A percentile compares a stretch with the other conserved stretches of the same genome.
Conservation (phyloP, 2,797 vertebrate species). For the Lepilemur ruficaudatus region DNA sequence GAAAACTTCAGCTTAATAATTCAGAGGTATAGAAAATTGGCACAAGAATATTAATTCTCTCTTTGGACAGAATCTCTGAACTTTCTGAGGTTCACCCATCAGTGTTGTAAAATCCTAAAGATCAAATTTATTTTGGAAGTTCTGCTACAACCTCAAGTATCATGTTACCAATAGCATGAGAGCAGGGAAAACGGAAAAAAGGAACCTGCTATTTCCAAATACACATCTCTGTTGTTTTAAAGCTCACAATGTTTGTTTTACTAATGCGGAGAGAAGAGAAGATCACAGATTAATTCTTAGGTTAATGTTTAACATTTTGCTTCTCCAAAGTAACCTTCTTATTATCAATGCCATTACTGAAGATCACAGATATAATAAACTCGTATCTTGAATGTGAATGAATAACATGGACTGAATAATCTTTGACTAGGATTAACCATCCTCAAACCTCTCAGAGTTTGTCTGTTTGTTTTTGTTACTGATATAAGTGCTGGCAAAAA, state of each 20-base stretch:
- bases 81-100: background rate
- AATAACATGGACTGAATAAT: constrained; percentile 77
- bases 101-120: constrained; percentile 50
- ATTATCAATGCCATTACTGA: constrained; percentile 80
- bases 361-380: constrained; percentile 79
- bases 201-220: constrained; percentile 69
- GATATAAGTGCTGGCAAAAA: constrained; percentile 80
- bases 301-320: constrained; percentile 79
- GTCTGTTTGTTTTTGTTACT: constrained; percentile 73
- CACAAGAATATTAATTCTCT: background rate
- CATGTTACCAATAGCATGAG: constrained; percentile 48
- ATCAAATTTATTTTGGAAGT: constrained; percentile 58
- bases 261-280: constrained; percentile 45
- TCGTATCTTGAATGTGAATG: constrained; percentile 78
- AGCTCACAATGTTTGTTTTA: constrained; percentile 79
- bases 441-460: constrained; percentile 73
- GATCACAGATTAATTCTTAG: constrained; percentile 75
- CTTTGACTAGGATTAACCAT: constrained; percentile 72
- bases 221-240: constrained; percentile 58
- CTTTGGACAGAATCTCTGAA: constrained; percentile 25
- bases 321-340: constrained; percentile 79
- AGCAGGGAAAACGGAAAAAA: constrained; percentile 16
- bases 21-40: constrained; percentile 36
- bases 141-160: constrained; percentile 39
- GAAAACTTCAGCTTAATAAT: background rate